phyloP scores from a whole-genome alignment of 2,113 vertebrate genomes.

The Salminus brasiliensis region DNA sequence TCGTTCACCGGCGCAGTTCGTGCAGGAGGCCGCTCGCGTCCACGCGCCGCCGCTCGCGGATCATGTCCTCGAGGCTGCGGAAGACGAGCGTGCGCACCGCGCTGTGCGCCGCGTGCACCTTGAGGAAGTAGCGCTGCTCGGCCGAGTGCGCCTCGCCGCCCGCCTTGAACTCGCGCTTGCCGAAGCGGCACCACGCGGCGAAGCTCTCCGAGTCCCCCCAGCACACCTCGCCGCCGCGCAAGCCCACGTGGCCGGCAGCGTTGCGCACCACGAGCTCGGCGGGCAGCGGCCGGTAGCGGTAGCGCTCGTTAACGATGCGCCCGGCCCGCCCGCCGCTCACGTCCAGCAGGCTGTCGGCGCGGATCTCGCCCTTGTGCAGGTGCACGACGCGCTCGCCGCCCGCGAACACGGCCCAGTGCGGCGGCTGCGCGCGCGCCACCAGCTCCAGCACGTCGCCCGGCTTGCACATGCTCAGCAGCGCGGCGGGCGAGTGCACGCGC shows the following conservation, averaged over 20 bases:
- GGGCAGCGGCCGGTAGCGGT: conserved; percentile 93
- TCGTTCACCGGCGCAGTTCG: conserved; percentile 90
- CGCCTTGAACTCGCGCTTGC: conserved; percentile 97
- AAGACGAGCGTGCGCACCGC: conserved; percentile 92
- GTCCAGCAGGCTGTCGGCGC: conserved; percentile 93
- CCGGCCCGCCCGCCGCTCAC: conserved; percentile 87
- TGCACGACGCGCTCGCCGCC: conserved; percentile 92
- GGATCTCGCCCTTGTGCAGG: conserved; percentile 95
- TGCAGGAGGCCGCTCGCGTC: conserved; percentile 94
- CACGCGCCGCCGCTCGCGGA: conserved; percentile 92
- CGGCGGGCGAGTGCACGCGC: conserved; percentile 86
- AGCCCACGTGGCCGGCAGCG: conserved; percentile 92
- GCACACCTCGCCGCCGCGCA: conserved; percentile 93
- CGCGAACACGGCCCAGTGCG: conserved; percentile 96
- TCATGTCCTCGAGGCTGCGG: conserved; percentile 96
- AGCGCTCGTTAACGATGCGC: conserved; percentile 95
- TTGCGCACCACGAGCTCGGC: conserved; percentile 97
- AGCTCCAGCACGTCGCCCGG: conserved; percentile 97
- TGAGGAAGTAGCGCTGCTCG: conserved; percentile 91
- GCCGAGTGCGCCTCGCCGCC: conserved; percentile 89
- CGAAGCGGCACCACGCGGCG: conserved; percentile 98
- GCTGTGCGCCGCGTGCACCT: conserved; percentile 89
- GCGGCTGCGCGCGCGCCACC: conserved; percentile 82
- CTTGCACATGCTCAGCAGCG: conserved; percentile 92
- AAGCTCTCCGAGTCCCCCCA: conserved; percentile 99